Evolutionary conservation across 2,113 vertebrate species (phyloP).

Genomic region (Petaurus breviceps): DNA sequence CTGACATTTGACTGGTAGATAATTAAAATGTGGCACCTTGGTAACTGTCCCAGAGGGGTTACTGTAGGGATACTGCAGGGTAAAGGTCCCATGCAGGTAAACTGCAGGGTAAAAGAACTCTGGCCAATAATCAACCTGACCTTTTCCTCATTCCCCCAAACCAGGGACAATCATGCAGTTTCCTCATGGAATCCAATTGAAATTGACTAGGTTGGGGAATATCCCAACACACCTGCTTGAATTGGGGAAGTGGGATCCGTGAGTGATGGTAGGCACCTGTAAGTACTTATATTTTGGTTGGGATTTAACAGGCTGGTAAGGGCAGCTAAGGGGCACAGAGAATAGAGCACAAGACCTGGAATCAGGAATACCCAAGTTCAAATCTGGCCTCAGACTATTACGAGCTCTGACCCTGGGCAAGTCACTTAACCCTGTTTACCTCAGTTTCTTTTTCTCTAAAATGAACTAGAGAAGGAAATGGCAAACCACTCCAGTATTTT

Average conservation of each 20-base stretch:
- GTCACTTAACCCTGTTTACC: neutral
- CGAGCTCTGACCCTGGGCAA: neutral
- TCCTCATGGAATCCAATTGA: neutral
- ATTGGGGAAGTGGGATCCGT: neutral
- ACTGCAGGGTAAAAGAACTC: neutral
- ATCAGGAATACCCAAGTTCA: neutral
- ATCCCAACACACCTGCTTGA: neutral
- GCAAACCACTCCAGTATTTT: neutral
- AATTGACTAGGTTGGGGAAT: neutral
- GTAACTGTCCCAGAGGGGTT: neutral
- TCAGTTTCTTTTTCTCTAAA: neutral
- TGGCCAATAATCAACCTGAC: neutral
- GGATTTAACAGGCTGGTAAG: neutral
- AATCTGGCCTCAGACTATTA: neutral
- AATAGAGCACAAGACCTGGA: neutral
- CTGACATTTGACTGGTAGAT: neutral
- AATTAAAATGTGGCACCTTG: neutral
- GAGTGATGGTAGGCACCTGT: neutral
- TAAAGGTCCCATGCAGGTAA: no score
- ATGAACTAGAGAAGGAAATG: neutral
- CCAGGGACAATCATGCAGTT: neutral
- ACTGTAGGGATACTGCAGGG: neutral
- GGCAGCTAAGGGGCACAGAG: neutral
- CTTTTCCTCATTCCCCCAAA: neutral
- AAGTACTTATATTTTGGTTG: neutral